These are phyloP conservation scores for Pelecanus crispus DNA, from an alignment of 2,113 vertebrate genomes.

Conservation along the genomic window DNA sequence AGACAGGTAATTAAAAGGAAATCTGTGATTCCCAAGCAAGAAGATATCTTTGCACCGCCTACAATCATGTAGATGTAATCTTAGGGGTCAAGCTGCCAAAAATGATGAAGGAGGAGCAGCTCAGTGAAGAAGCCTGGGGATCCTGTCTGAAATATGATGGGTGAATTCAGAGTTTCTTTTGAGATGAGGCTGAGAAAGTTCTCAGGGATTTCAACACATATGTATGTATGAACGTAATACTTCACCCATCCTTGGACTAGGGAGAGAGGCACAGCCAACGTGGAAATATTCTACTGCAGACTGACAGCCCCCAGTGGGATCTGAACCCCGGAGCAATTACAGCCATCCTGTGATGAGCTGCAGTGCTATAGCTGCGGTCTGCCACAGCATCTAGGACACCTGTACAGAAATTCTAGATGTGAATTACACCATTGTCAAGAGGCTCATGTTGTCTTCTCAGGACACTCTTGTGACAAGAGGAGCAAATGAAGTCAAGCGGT, in stretches of 20 bases:
- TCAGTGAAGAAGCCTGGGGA: neutral
- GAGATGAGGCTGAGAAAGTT: neutral
- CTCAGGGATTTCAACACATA: neutral
- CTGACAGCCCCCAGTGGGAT: neutral
- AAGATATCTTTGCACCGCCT: neutral
- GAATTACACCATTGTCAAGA: neutral
- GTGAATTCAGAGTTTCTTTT: neutral
- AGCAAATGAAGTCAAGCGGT: neutral
- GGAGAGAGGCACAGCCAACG: neutral
- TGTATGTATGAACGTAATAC: neutral
- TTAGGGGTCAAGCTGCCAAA: neutral
- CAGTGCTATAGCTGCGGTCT: neutral
- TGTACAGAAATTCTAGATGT: neutral
- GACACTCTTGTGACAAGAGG: neutral
- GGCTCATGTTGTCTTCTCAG: neutral
- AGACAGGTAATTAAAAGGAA: neutral
- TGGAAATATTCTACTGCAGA: neutral
- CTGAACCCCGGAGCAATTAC: neutral
- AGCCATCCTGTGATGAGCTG: neutral
- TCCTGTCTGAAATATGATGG: neutral
- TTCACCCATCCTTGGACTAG: neutral
- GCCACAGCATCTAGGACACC: neutral
- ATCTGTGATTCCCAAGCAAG: neutral
- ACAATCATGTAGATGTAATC: neutral
- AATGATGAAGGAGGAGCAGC: neutral